Base-by-base conservation (phyloP, 2,113 vertebrate genomes). In the Rostratula benghalensis region DNA sequence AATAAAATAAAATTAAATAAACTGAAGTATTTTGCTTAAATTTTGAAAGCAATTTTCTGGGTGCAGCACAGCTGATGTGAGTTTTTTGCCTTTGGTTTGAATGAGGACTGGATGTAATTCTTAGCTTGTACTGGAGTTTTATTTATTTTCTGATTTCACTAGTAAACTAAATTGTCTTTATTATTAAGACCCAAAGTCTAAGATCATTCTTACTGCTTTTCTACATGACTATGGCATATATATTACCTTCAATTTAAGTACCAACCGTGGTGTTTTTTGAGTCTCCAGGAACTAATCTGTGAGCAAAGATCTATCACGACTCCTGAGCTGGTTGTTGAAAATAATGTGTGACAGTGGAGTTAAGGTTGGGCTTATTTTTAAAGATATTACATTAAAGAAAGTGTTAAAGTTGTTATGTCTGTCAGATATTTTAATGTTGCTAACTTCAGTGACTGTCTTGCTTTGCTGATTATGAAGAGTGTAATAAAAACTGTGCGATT, bases 401-500 rank as follows among this genome's bases (percentile, higher is more conserved):
- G 79, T 65, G 69, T 92, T 86, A 48, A 94, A 97, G 92, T 70
- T 84, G 61, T 90, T 93, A 90, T 92, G 82, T 94, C 71, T 87
- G 60, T 94, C 92, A 84, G 87, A 70, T 73, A 95, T 94, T 96
- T 96, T 91, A 80, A 93, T 23, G 84, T 96, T 94, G 67, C 80
- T 96, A 73, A 95, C 56, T 96, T 93, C 82, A 92, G 87, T 5
- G 13, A 88, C 83, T 90, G 94, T 97, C 91, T 96, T 93, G 90
- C 94, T 97, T 90, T 95, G 59, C 82, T n/a, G 83, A 69, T 93
- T 95, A 96, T 85, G 97, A 97, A 87, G 48, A n/a, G 90, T 93
- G 97, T 93, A 98, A 98, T 98, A 97, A 98, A 98, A 98, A 97
- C 97, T 73, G 67, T 24, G 61, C 93, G n/a, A 96, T 96, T 57